Base-by-base conservation (phyloP, 35 echinoderm and acorn worm genomes). In the Apostichopus parvimensis region DNA sequence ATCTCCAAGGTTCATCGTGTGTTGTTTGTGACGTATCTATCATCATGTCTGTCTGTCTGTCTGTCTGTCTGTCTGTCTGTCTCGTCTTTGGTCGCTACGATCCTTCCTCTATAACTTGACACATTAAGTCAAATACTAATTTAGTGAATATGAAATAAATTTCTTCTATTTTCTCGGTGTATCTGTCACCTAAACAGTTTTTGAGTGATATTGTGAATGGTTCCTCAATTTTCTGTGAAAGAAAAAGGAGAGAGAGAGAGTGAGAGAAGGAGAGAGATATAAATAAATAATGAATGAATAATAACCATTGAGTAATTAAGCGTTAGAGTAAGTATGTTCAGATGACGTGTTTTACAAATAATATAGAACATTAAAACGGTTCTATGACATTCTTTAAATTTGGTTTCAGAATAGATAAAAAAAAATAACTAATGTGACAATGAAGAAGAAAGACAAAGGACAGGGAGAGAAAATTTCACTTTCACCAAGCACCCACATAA, bases 121-220 rank as follows among this genome's bases (percentile, higher is more conserved):
- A 89, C 88, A 99, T 90, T 58, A 92, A 79, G n/a, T 99, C 91
- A 13, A 99, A 73, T 11, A 94, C 92, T 77, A 99, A 96, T 90
- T 90, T 99, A 14, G 91, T 90, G 77, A 94, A 93, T 57, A 57
- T 80, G 79, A 56, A 93, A 91, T 99, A 99, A 28, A 99, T 95
- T 68, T 93, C 95, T 72, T 99, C 97, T 5, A 99, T 99, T 88
- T 99, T 99, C 79, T 99, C 95, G 24, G 93, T 99, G 78, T 99
- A 99, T 83, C 97, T 91, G 73, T 96, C 95, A n/a, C 94, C 97
- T 58, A 99, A 85, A 78, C 87, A 83, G 57, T 95, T 93, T 73
- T 96, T 96, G 13, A 99, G 85, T 2, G 97, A 86, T 24, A 78
- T 84, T 5, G 93, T 80, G 56, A 99, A 92, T 6, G 95, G 93